phyloP scores from a whole-genome alignment of 2,888 invertebrate species.

The Escarpia spicata region DNA sequence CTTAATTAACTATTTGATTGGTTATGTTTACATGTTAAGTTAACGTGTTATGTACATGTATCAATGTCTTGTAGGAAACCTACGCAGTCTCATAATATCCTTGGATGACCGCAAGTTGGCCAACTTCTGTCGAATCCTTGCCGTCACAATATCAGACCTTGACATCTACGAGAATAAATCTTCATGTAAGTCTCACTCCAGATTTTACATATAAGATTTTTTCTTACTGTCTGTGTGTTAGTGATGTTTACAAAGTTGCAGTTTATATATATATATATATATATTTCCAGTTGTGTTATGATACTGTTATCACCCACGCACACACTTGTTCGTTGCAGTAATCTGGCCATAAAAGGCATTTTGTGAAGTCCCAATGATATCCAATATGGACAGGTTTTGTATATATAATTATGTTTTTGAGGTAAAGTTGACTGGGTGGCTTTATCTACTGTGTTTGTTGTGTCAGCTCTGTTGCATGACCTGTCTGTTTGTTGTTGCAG shows the following conservation, averaged over 20 bases:
- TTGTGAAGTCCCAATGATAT: too few species aligned
- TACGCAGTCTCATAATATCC: constrained; percentile 53
- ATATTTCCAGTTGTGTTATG: too few species aligned
- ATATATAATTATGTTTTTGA: background rate
- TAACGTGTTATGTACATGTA: background rate
- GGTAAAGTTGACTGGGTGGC: background rate
- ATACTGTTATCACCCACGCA: too few species aligned
- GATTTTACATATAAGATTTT: background rate
- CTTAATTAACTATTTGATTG: background rate
- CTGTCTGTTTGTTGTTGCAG: constrained; percentile 49
- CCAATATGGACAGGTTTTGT: too few species aligned
- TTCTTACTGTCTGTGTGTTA: background rate
- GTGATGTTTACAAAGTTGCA: too few species aligned
- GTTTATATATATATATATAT: too few species aligned
- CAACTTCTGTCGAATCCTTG: constrained; percentile 66
- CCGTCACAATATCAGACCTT: constrained; percentile 66
- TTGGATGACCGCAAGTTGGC: constrained; percentile 63
- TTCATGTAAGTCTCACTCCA: constrained; percentile 54
- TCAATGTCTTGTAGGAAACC: constrained; percentile 49
- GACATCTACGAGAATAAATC: constrained; percentile 67
- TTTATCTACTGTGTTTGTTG: background rate
- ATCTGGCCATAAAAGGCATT: too few species aligned
- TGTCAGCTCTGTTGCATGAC: background rate
- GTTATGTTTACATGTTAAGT: background rate
- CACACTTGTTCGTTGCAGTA: too few species aligned